Conservation (phyloP, 2,888 invertebrate genomes). For the Calliscelio sp. region DNA sequence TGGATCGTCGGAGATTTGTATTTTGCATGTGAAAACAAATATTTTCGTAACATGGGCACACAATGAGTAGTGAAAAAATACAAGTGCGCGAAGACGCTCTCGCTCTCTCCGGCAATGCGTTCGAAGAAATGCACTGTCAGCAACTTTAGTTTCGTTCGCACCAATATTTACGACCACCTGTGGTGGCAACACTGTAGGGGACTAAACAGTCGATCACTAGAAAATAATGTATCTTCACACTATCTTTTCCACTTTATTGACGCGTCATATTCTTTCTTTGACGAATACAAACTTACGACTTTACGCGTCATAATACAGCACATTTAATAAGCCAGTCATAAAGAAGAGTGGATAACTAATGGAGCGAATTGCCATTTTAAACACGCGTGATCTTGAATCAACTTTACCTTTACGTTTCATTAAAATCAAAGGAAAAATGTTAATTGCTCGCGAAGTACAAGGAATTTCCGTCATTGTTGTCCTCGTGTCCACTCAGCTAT, state of each 20-base stretch:
- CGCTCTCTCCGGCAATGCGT: constrained; percentile 42
- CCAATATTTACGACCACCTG: constrained; percentile 75
- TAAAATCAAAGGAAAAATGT: constrained; percentile 56
- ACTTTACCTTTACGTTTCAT: constrained; percentile 55
- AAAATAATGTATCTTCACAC: constrained; percentile 74
- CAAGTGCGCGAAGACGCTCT: constrained; percentile 43
- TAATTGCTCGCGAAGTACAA: constrained; percentile 43
- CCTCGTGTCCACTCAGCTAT: constrained; percentile 10
- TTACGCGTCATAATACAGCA: constrained; percentile 56
- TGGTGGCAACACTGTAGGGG: constrained; percentile 72
- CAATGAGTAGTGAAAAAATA: constrained; percentile 70
- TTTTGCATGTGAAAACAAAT: constrained; percentile 69
- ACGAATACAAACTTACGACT: constrained; percentile 65
- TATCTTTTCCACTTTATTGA: constrained; percentile 72
- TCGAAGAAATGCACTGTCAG: constrained; percentile 73
- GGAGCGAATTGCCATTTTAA: constrained; percentile 60
- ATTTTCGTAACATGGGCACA: constrained; percentile 65
- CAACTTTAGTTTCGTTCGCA: constrained; percentile 74
- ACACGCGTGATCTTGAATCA: constrained; percentile 56
- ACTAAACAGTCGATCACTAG: constrained; percentile 74
- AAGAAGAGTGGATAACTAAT: constrained; percentile 65
- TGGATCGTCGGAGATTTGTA: constrained; percentile 47
- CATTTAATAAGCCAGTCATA: constrained; percentile 65
- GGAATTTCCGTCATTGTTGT: constrained; percentile 39
- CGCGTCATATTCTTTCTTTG: constrained; percentile 62